phyloP scores from a whole-genome alignment of 2,888 invertebrate species.

The Stenotaenia linearis region DNA sequence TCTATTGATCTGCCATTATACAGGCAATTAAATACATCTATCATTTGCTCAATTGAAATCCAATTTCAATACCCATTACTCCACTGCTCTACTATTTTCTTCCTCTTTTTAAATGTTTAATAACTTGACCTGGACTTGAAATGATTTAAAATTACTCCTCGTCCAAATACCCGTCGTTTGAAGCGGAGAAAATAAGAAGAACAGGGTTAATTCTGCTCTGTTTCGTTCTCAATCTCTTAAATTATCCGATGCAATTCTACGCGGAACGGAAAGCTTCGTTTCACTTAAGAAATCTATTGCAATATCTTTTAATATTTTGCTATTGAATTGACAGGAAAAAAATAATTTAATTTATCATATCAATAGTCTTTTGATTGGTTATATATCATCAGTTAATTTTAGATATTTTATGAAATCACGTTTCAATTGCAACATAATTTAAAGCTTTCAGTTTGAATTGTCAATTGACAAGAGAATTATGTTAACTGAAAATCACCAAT shows the following conservation, averaged over 20 bases:
- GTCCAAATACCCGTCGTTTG: background rate
- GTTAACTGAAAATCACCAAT: background rate
- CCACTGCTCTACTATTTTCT: no score
- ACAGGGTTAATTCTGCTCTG: background rate
- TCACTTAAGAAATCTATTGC: constrained; percentile 26
- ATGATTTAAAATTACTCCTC: background rate
- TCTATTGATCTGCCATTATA: background rate
- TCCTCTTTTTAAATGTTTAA: no score
- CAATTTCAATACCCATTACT: no score
- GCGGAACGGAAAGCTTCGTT: constrained; percentile 19
- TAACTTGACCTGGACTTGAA: background rate
- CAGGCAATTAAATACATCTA: background rate
- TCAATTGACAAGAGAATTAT: background rate
- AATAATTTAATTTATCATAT: background rate
- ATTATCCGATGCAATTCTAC: constrained; percentile 15
- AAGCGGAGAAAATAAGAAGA: constrained; percentile 13
- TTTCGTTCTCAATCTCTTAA: background rate
- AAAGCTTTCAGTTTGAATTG: background rate
- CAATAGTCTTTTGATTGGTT: background rate
- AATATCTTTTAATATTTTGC: background rate
- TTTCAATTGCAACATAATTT: constrained; percentile 1
- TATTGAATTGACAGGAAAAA: background rate
- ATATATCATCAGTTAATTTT: background rate
- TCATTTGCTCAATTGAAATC: no score
- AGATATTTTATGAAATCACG: background rate